phyloP scores from a whole-genome alignment of 2,888 invertebrate genomes.

The Notocelia uddmanniana region DNA sequence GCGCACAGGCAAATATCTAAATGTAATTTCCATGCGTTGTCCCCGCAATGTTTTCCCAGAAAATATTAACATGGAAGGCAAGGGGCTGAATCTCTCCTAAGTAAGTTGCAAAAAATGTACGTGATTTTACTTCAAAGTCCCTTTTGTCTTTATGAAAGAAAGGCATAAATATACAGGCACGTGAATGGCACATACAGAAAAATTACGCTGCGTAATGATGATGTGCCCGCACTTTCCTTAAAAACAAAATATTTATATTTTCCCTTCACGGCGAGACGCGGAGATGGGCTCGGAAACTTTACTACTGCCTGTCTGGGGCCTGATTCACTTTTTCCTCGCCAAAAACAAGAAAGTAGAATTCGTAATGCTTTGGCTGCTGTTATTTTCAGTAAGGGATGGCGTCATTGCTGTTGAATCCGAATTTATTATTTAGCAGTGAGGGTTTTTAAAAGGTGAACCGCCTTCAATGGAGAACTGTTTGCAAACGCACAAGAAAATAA shows the following conservation, averaged over 20 bases:
- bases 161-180: constrained; percentile 83
- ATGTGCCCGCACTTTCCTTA: constrained; percentile 81
- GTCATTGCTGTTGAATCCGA: constrained; percentile 44
- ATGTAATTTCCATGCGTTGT: constrained; percentile 86
- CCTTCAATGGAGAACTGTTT: constrained; percentile 24
- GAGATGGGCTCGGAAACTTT: constrained; percentile 78
- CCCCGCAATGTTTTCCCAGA: constrained; percentile 85
- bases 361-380: constrained; percentile 41
- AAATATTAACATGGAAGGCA: constrained; percentile 85
- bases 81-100: constrained; percentile 85
- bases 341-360: constrained; percentile 43
- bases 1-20: constrained; percentile 84
- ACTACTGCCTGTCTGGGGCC: constrained; percentile 57
- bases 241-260: constrained; percentile 77
- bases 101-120: constrained; percentile 87
- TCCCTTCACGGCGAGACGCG: constrained; percentile 75
- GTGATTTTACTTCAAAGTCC: constrained; percentile 86
- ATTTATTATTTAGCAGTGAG: constrained; percentile 41
- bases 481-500: constrained; percentile 19
- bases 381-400: constrained; percentile 43
- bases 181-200: constrained; percentile 84
- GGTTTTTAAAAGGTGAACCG: constrained; percentile 38
- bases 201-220: constrained; percentile 85
- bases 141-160: constrained; percentile 85
- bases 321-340: constrained; percentile 44